These are phyloP conservation scores for Scolopax bukidnonensis DNA, from an alignment of 2,797 vertebrate genomes.

Conservation along the genomic window DNA sequence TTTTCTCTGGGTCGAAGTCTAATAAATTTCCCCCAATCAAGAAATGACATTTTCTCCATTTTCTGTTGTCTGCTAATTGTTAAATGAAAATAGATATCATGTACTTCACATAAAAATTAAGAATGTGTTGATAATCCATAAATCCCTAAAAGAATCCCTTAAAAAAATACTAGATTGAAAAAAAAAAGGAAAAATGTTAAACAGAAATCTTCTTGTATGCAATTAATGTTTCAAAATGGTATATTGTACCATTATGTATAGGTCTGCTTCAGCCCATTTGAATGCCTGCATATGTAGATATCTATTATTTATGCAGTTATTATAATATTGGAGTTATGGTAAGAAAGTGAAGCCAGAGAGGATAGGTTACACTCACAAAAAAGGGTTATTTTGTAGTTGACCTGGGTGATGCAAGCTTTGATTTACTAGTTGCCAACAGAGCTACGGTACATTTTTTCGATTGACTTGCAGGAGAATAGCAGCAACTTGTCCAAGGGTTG, in stretches of 20 bases:
- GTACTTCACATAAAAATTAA: background rate
- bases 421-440: background rate
- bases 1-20: background rate
- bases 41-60: background rate
- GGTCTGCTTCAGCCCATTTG: background rate
- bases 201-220: background rate
- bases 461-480: background rate
- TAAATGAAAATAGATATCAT: background rate
- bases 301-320: background rate
- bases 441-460: background rate
- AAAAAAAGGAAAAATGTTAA: background rate
- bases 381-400: background rate
- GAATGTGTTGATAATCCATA: background rate
- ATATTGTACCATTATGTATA: background rate
- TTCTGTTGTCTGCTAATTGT: background rate
- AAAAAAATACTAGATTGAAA: background rate
- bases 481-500: background rate
- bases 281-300: background rate
- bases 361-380: background rate
- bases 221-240: background rate
- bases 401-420: background rate
- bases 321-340: background rate
- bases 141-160: background rate
- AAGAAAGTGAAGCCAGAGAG: background rate
- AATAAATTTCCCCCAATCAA: background rate